phyloP scores from a whole-genome alignment of 35 echinoderm and acorn worm genomes.

The Holothuria glaberrima region DNA sequence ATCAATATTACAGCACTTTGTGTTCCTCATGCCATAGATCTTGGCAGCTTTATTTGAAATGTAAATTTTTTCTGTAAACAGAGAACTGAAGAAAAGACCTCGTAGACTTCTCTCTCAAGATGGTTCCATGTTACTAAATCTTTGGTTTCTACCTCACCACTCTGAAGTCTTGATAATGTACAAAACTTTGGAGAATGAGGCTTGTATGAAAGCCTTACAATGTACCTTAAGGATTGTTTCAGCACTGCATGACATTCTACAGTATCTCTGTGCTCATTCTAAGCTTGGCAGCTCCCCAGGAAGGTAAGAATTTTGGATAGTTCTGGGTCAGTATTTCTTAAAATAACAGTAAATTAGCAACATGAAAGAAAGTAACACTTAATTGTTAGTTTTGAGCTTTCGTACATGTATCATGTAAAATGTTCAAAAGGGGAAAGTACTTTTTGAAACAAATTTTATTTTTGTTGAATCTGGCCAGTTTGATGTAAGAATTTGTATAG shows the following conservation, averaged over 20 bases:
- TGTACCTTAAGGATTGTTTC: constrained; percentile 69
- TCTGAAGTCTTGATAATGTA: constrained; percentile 93
- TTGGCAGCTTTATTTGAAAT: too few relatives aligned
- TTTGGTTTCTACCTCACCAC: constrained; percentile 98
- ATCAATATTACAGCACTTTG: too few relatives aligned
- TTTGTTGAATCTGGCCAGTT: too few relatives aligned
- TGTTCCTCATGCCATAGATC: too few relatives aligned
- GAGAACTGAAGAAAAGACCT: constrained; percentile 88
- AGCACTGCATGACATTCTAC: constrained; percentile 91
- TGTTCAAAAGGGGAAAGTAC: too few relatives aligned
- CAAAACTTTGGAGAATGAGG: constrained; percentile 84
- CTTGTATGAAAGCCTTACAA: constrained; percentile 75
- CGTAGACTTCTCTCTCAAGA: constrained; percentile 84
- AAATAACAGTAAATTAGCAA: too few relatives aligned
- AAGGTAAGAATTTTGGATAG: constrained; percentile 39
- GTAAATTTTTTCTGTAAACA: constrained; percentile 31
- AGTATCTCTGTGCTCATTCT: constrained; percentile 94
- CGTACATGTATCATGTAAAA: too few relatives aligned
- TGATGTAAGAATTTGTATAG: too few relatives aligned
- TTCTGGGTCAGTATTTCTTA: too few relatives aligned
- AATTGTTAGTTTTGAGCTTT: too few relatives aligned
- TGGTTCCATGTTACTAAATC: constrained; percentile 80
- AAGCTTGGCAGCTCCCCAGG: constrained; percentile 95
- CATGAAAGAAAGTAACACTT: too few relatives aligned
- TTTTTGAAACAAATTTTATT: too few relatives aligned